These are phyloP conservation scores for Dermochelys coriacea DNA, from an alignment of 2,797 vertebrate species.

Conservation along the genomic window DNA sequence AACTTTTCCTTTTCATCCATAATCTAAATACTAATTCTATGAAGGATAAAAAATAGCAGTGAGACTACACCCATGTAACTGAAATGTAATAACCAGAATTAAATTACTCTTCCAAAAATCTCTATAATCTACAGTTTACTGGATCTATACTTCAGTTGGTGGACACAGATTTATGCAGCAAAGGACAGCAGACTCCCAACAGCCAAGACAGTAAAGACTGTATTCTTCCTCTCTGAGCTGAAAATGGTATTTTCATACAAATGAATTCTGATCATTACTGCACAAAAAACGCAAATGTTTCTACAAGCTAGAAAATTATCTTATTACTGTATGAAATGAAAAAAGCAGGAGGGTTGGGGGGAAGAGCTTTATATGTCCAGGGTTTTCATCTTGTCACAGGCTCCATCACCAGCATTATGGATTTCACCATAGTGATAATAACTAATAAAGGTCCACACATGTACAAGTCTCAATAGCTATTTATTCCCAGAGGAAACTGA, in stretches of 20 bases:
- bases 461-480: neutral
- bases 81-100: neutral
- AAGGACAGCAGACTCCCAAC: neutral
- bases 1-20: neutral
- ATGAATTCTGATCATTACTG: neutral
- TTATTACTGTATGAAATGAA: neutral
- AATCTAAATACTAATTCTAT: constrained; percentile 11
- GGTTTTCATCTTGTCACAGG: neutral
- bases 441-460: neutral
- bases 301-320: neutral
- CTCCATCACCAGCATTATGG: neutral
- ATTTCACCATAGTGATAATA: neutral
- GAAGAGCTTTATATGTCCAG: neutral
- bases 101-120: neutral
- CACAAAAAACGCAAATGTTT: neutral
- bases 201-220: neutral
- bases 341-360: neutral
- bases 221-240: neutral
- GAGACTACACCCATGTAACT: neutral
- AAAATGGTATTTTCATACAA: neutral
- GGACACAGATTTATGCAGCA: neutral
- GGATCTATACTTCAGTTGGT: neutral
- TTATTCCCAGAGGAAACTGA: neutral
- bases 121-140: neutral
- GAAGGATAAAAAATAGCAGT: constrained; percentile 6